These are phyloP conservation scores for Gracilinanus agilis DNA, from an alignment of 2,113 vertebrate species.

Conservation along the genomic window DNA sequence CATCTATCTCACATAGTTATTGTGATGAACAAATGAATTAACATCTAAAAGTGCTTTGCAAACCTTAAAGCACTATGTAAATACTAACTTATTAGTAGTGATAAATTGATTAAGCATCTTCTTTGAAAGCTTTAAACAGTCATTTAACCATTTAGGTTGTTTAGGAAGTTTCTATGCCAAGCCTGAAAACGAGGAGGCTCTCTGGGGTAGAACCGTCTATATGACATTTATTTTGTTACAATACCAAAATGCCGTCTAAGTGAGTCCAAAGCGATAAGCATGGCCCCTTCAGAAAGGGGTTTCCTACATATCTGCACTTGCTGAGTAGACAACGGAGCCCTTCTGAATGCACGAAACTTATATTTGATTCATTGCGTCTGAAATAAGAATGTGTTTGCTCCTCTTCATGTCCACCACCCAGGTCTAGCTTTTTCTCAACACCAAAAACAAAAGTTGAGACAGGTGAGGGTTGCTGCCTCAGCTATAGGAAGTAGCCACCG, in stretches of 20 bases:
- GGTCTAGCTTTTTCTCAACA: background rate
- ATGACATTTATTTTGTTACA: constrained; percentile 29
- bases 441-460: background rate
- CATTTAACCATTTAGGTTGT: constrained; percentile 28
- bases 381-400: background rate
- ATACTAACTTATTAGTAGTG: background rate
- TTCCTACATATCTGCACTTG: background rate
- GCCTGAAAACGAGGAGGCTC: constrained; percentile 39
- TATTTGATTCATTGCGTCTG: constrained; percentile 17
- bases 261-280: constrained; percentile 44
- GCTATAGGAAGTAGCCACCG: background rate
- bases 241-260: constrained; percentile 41
- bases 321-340: constrained; percentile 1
- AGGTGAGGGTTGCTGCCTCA: background rate
- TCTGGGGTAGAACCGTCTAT: constrained; percentile 25
- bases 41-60: background rate
- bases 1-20: background rate
- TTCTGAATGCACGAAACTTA: background rate
- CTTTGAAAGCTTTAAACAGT: constrained; percentile 41
- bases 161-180: constrained; percentile 38
- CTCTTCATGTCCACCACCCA: background rate
- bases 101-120: constrained; percentile 22
- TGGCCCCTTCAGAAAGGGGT: constrained; percentile 11
- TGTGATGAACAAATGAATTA: background rate
- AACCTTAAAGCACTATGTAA: background rate